phyloP scores from a whole-genome alignment of 2,797 vertebrate species.

The Hipposideros larvatus region DNA sequence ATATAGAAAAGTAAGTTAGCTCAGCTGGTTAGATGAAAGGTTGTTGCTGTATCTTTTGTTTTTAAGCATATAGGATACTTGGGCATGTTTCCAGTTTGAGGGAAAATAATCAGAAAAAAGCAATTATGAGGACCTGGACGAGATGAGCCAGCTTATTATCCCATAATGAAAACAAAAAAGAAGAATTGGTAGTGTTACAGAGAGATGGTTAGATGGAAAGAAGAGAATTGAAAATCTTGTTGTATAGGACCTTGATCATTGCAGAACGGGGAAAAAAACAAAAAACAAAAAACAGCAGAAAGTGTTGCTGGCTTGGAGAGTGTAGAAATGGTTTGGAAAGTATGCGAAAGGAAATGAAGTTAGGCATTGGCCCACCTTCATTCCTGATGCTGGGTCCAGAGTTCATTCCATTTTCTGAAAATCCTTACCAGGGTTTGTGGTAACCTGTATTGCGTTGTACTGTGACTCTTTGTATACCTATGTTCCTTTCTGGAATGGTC shows the following conservation, averaged over 20 bases:
- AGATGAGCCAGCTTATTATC: background rate
- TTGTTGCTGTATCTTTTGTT: background rate
- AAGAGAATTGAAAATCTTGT: background rate
- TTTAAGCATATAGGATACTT: background rate
- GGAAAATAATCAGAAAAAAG: conserved; percentile 2
- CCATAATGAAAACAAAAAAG: background rate
- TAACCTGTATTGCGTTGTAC: background rate
- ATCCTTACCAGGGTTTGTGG: background rate
- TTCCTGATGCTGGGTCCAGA: background rate
- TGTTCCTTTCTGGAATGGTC: background rate
- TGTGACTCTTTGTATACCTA: background rate
- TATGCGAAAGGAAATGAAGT: background rate
- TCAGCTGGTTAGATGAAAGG: background rate
- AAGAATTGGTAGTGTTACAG: background rate
- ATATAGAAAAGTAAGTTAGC: background rate
- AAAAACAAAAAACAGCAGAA: background rate
- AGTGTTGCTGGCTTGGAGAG: background rate
- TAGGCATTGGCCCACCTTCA: background rate
- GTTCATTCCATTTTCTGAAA: background rate
- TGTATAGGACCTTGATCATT: background rate
- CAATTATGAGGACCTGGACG: background rate
- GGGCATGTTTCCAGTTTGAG: background rate
- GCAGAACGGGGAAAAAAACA: background rate
- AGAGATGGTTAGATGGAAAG: background rate
- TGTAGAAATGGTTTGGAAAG: background rate